phyloP scores from a whole-genome alignment of 2,113 vertebrate genomes.

The Cariama cristata region DNA sequence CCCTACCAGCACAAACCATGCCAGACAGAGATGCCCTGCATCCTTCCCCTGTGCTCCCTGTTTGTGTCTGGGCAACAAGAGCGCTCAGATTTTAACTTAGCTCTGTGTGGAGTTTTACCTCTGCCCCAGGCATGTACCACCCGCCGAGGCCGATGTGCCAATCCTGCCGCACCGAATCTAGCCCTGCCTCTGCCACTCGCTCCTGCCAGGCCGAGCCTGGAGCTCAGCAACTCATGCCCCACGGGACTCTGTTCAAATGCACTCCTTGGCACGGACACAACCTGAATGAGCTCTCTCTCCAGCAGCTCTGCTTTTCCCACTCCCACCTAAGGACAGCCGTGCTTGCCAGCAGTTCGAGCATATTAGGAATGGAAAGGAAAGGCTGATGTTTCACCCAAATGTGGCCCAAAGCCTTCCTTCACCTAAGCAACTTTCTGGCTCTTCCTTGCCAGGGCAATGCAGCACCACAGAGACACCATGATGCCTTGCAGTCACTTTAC shows the following conservation, averaged over 20 bases:
- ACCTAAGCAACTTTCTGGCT: neutral
- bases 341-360: neutral
- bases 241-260: neutral
- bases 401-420: neutral
- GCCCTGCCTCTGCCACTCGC: neutral
- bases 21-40: neutral
- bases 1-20: neutral
- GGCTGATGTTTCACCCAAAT: neutral
- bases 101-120: neutral
- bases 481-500: neutral
- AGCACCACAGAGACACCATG: neutral
- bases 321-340: neutral
- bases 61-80: neutral
- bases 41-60: neutral
- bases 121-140: neutral
- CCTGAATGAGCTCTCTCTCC: neutral
- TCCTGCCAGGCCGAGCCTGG: neutral
- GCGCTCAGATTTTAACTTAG: neutral
- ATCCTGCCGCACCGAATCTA: fast-evolving
- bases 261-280: neutral
- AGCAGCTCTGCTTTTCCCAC: neutral
- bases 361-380: neutral
- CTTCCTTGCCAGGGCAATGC: neutral
- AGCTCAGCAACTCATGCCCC: neutral
- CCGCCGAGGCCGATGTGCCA: fast-evolving